Evolutionary conservation across 1,140 invertebrate species (phyloP), one percentile per base, ranked within the genome.

Genomic region (Drosophila repleta): DNA sequence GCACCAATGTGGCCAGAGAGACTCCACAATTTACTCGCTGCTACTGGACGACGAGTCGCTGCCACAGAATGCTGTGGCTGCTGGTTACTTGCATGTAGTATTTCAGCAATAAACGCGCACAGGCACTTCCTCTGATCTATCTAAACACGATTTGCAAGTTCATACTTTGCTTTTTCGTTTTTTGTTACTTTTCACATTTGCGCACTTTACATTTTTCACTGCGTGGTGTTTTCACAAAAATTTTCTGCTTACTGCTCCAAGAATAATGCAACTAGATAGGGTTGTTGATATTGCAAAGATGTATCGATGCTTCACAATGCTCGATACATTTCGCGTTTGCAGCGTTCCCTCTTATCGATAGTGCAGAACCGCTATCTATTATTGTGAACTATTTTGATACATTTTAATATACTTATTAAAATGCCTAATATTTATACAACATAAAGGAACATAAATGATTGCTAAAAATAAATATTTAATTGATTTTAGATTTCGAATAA

Each of bases 1-100:
- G 67, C 72, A 71, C 67, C 72, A 74, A 70, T 70, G 67, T 74
- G 72, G 71, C 65, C 71, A 70, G 66, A 69, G 67, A 70, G 66
- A 60, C 67, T 74, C 72, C 66, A 66, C 51, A 53, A 71, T 71
- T 41, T 64, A 72, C 69, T 72, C 69, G 69, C 69, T 72, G 58
- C 63, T 71, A 43, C 39, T 57, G 29, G 57, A 60, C 35, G 46
- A 65, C 68, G 67, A 63, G 69, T 72, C 69, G 43, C 60, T 72
- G 64, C 48, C 69, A 67, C 69, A 72, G 69, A 67, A 67, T 67
- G 69, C 69, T 72, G 48, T 52, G 60, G 58, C 56, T 74, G 70
- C 70, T 73, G 57, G 48, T 68, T 62, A 18, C 41, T 55, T 74
- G 65, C 66, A 69, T 62, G 43, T 57, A 62, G 46, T 56, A 45